phyloP scores from a whole-genome alignment of 2,113 vertebrate genomes.

The Diglossa brunneiventris region DNA sequence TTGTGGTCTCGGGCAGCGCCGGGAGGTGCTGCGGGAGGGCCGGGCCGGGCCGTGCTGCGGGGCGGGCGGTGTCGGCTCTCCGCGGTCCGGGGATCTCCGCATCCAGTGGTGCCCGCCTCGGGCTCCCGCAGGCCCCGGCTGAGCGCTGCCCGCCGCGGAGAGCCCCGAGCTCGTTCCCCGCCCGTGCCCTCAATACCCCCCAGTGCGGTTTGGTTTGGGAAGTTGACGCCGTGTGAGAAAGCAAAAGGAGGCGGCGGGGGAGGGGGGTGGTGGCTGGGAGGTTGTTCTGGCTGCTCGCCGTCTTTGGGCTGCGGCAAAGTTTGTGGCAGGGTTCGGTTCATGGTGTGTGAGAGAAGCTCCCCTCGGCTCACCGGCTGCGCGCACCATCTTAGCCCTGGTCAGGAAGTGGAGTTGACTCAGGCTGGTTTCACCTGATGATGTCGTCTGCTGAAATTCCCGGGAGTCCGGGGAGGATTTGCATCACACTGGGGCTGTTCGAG shows the following conservation, averaged over 20 bases:
- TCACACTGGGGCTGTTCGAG: not conserved
- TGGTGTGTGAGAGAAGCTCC: accelerated
- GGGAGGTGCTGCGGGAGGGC: not conserved
- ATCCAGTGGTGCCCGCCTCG: not conserved
- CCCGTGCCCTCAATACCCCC: not conserved
- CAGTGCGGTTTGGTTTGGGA: not conserved
- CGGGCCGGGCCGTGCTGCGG: not conserved
- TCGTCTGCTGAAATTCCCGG: not conserved
- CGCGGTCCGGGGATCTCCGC: not conserved
- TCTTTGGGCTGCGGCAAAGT: not conserved
- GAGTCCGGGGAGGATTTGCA: not conserved
- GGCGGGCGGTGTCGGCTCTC: not conserved
- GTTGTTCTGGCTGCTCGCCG: not conserved
- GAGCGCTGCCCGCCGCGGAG: not conserved
- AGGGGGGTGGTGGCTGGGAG: accelerated
- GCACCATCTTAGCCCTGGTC: conserved; percentile 4
- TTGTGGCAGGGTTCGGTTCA: not conserved
- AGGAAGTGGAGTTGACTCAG: conserved; percentile 18
- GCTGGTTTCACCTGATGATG: not conserved
- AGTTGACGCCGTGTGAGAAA: not conserved
- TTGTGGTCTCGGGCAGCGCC: not conserved
- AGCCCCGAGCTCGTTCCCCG: not conserved
- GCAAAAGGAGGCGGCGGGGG: accelerated
- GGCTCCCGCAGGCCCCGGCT: not conserved
- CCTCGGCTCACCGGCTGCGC: not conserved